Evolutionary conservation across 1,140 invertebrate species (phyloP).

Genomic region (Zelostemma sp.): DNA sequence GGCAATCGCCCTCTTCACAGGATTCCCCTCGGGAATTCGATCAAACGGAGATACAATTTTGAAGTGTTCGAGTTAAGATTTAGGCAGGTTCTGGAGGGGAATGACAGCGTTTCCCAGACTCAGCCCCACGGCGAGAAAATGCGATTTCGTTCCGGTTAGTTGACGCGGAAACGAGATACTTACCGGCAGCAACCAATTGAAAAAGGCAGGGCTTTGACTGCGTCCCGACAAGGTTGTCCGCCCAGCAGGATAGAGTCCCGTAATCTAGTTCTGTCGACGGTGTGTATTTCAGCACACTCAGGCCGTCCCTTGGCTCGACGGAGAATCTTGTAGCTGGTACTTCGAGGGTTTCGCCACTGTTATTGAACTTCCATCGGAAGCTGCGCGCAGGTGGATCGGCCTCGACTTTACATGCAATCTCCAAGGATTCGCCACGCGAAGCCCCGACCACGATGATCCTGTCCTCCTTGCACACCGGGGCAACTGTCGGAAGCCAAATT

Average conservation of each 20-base stretch:
- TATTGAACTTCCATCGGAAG: slow-evolving; percentile 94
- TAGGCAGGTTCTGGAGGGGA: neutral
- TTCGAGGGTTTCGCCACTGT: slow-evolving; percentile 86
- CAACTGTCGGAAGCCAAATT: slow-evolving; percentile 73
- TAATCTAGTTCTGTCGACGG: slow-evolving; percentile 75
- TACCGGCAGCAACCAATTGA: slow-evolving; percentile 82
- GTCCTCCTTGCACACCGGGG: slow-evolving; percentile 83
- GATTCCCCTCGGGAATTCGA: neutral
- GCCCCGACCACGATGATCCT: slow-evolving; percentile 85
- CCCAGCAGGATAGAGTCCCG: slow-evolving; percentile 83
- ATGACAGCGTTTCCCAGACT: neutral
- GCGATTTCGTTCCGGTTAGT: slow-evolving; percentile 17
- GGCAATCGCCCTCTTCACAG: no score
- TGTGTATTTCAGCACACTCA: slow-evolving; percentile 71
- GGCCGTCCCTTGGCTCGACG: slow-evolving; percentile 65
- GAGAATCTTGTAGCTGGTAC: slow-evolving; percentile 80
- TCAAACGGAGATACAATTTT: slow-evolving; percentile 5
- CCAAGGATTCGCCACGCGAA: slow-evolving; percentile 83
- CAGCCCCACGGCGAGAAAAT: slow-evolving; percentile 7
- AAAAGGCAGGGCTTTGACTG: slow-evolving; percentile 84
- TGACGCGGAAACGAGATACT: slow-evolving; percentile 50
- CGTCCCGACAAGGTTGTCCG: slow-evolving; percentile 80
- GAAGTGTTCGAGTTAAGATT: slow-evolving; percentile 4
- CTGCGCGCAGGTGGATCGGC: slow-evolving; percentile 86
- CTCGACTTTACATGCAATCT: slow-evolving; percentile 88